Percentiles rank a stretch among this genome's conserved stretches.
These are phyloP conservation scores for Tangara arthus DNA, from an alignment of 2,797 vertebrate species.

Conservation along the genomic window DNA sequence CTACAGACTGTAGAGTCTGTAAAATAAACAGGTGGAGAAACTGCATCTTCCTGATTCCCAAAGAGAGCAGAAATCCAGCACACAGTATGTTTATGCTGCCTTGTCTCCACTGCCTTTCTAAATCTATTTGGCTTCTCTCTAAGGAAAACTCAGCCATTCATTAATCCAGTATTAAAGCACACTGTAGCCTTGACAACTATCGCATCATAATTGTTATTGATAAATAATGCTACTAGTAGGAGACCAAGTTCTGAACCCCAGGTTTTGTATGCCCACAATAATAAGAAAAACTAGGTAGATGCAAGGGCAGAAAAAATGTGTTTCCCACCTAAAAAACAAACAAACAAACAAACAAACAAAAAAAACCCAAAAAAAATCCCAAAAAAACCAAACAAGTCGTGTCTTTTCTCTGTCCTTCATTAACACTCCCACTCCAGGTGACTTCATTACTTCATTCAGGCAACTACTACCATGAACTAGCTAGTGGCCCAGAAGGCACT, in stretches of 20 bases:
- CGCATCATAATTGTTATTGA: neutral
- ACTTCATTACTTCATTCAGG: neutral
- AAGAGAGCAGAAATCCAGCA: neutral
- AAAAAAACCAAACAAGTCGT: neutral
- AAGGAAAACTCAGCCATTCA: neutral
- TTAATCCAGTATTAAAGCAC: neutral
- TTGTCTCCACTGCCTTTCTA: neutral
- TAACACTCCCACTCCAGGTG: neutral
- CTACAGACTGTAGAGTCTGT: neutral
- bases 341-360: too few species aligned
- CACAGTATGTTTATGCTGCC: rapidly evolving
- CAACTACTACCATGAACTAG: neutral
- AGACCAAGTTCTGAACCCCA: neutral
- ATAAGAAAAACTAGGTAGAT: too few species aligned
- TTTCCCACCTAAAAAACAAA: neutral
- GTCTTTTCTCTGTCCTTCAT: neutral
- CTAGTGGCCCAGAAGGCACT: neutral
- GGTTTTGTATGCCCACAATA: neutral
- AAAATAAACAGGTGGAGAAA: neutral
- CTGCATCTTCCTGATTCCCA: neutral
- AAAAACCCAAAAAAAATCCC: neutral
- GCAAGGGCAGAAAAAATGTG: too few species aligned
- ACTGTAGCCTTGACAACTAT: neutral
- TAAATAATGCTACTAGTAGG: neutral
- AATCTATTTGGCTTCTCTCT: neutral